A percentile compares a stretch with the other conserved stretches of the same genome.
Evolutionary conservation across 2,888 invertebrate genomes (phyloP).

Genomic region (Zootermopsis nevadensis): DNA sequence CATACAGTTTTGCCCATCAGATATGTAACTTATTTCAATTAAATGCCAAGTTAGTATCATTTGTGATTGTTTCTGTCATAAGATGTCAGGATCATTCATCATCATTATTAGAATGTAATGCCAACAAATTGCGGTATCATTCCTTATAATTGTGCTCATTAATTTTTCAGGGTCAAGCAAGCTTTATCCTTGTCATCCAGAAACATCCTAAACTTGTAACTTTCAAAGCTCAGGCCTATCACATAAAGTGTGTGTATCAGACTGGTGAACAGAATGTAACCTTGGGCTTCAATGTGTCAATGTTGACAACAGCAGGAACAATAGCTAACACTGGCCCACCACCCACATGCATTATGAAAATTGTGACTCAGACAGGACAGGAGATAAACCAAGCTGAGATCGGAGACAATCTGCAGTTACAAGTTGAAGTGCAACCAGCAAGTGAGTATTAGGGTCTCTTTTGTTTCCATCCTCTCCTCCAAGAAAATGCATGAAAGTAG

Average conservation of each 20-base stretch:
- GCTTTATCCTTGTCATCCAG: conserved; percentile 94
- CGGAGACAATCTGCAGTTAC: conserved; percentile 87
- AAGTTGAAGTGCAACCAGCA: conserved; percentile 84
- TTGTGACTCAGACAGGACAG: conserved; percentile 86
- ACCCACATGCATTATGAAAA: conserved; percentile 91
- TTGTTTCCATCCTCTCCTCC: background rate
- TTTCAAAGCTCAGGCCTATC: conserved; percentile 94
- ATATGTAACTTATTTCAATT: no score
- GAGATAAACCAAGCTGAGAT: conserved; percentile 93
- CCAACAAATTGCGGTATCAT: no score
- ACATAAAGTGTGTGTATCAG: conserved; percentile 95
- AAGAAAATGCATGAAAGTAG: no score
- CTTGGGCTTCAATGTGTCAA: conserved; percentile 93
- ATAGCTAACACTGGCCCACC: conserved; percentile 96
- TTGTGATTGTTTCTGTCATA: no score
- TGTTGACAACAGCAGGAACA: conserved; percentile 94
- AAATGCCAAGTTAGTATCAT: no score
- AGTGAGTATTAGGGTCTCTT: conserved; percentile 63
- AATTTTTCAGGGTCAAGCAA: conserved; percentile 81
- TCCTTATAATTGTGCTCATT: no score
- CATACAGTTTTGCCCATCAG: no score
- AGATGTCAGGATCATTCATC: no score
- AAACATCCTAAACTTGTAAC: conserved; percentile 96
- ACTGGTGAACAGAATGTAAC: conserved; percentile 94
- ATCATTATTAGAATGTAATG: no score